Evolutionary conservation across 2,888 invertebrate species (phyloP), one percentile per base, ranked within the genome.

Genomic region (Oligia latruncula): DNA sequence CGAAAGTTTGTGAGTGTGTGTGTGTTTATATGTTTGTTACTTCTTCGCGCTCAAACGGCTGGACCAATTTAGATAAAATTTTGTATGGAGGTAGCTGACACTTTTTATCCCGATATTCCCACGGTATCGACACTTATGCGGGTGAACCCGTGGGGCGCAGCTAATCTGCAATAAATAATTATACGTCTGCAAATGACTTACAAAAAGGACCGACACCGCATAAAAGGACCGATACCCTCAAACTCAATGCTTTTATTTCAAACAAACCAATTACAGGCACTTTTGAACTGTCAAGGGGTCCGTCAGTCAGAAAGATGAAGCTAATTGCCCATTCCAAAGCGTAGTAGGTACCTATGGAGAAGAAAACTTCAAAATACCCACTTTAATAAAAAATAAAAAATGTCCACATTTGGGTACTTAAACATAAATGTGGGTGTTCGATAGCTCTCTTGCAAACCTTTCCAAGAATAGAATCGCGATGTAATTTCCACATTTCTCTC

Each of bases 381-480:
- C 15, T 15, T 49, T 40, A 77, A 83, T 80, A 8, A 11, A 68
- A 82, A 82, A 29, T 1, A 80, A 77, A 55, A 17, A 35, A 62
- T 20, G 20, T 55, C 8, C 20, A 20, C 6, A 20, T 55, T 55
- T 55, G 1, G 29, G 29, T 29, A 55, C 20, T 3, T 58, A 23
- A 58, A 58, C 4, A 58, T 58, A 58, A 58, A 23, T 58, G 9
- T 55, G 0, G 0, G 52, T 17, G 2, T 52, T 23, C 23, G 9
- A 58, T 23, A 60, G n/a, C n/a, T 23, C 58, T 4, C 58, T 60
- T n/a, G 11, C n/a, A 13, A 58, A 11, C n/a, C 11, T 4, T 60
- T n/a, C n/a, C 2, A 4, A n/a, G 1, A 60, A 60, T 60, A n/a
- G 2, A 60, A 60, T 9, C 23, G n/a, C 9, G 2, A n/a, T 60